A percentile compares a stretch with the other conserved stretches of the same genome.
Conservation (phyloP, 1,140 invertebrate species). For the Saccostrea cuccullata region DNA sequence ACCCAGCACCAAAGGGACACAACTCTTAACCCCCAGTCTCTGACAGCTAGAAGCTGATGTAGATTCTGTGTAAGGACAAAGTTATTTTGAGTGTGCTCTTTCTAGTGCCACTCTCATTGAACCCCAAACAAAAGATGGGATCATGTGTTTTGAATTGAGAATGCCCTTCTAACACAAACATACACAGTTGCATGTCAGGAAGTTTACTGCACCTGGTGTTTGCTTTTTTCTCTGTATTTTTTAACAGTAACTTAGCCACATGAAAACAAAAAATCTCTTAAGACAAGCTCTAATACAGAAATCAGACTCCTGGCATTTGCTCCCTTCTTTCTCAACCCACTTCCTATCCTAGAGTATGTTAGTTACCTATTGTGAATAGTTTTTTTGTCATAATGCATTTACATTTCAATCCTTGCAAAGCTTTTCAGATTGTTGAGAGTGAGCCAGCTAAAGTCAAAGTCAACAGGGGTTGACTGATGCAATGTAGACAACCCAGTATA, state of each 20-base stretch:
- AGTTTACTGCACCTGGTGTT: conserved; percentile 9
- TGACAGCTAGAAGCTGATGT: conserved; percentile 15
- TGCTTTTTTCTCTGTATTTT: conserved; percentile 13
- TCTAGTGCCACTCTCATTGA: conserved; percentile 20
- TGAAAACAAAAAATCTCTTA: background rate
- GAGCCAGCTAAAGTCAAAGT: background rate
- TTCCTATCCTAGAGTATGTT: background rate
- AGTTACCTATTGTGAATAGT: background rate
- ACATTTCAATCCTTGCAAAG: background rate
- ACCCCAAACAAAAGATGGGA: conserved; percentile 15
- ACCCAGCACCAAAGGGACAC: background rate
- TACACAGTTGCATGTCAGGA: conserved; percentile 34
- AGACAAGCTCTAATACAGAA: background rate
- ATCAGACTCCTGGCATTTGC: conserved; percentile 25
- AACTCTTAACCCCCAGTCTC: background rate
- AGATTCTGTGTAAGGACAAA: background rate
- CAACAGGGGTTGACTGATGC: background rate
- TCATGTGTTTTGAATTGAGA: conserved; percentile 25
- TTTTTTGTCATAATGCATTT: background rate
- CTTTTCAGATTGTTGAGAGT: background rate
- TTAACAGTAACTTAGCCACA: background rate
- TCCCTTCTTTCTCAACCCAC: background rate
- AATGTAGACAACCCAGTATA: background rate
- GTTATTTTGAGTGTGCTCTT: background rate
- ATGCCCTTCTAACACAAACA: conserved; percentile 14